Evolutionary conservation across 2,113 vertebrate genomes (phyloP), one percentile per base, ranked within the genome.

Genomic region (Oreochromis tanganicae): DNA sequence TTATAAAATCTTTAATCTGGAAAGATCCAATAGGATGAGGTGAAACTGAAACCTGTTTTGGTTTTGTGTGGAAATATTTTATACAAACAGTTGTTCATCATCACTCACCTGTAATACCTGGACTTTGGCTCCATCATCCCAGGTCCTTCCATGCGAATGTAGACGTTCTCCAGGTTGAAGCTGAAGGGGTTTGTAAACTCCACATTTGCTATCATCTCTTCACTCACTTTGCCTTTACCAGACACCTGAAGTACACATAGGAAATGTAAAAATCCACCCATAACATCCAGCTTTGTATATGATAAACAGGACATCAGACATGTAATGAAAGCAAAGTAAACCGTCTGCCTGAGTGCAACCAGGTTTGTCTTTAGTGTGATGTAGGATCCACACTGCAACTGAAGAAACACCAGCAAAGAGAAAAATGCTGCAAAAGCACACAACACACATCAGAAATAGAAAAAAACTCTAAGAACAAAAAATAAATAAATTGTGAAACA

Each of bases 111-210:
- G 95, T 97, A 99, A 81, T 95, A 89, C 86, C 97, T 98, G 36
- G 46, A 88, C 89, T 83, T 95, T 1, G 97, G 95, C 52, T 61
- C 85, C 87, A 96, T 95, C 83, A 98, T 6, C 0, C 98, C 97
- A 0, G 98, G 97, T 63, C 98, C 98, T 81, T 99, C 98, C 19
- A 99, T 93, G 80, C 97, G 96, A 5, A 99, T 87, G 2, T 89
- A 95, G 80, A 98, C 95, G 0, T 96, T 94, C 66, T 96, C 90
- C 85, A 99, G 96, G 24, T 56, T 87, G 90, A 97, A 96, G 66
- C 91, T 96, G 88, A 99, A 96, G 55, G 97, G 97, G 85, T 99
- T 99, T 80, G 96, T 97, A 57, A 99, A 99, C 91, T 98, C 95
- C 82, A 98, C 96, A 0, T 85, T 95, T n/a, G 96, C 97, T 8